Base-by-base conservation (phyloP, 2,113 vertebrate genomes). In the Circaetus gallicus region DNA sequence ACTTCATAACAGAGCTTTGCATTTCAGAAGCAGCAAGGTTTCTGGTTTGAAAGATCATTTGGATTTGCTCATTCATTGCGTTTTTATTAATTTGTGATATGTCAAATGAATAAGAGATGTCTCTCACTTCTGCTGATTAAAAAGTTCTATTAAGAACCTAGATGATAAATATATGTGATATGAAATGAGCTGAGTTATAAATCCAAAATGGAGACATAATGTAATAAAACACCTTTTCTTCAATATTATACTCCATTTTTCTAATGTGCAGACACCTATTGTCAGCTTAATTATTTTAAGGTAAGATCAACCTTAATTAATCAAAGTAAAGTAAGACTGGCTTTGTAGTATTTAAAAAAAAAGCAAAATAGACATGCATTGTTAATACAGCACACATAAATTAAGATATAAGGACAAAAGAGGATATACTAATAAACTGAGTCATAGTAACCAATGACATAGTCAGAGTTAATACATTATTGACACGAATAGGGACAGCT, bases 21-120 rank as follows among this genome's bases (percentile, higher is more conserved):
- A 58, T 43, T 94, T 74, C 50, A 94, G 94, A 93, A 90, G 77
- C 45, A 78, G 28, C 8, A 16, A 91, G 47, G 52, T 50, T 95
- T n/a, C 94, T 94, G 91, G 19, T 88, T 74, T 94, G 88, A 95
- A 83, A 43, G 42, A 89, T 53, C 20, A 66, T 91, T 96, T 89
- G 42, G 76, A 43, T 86, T 55, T 93, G 82, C 76, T 71, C 65
- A 58, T 83, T 66, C 59, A 82, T n/a, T 91, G 49, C 67, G 45
- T 40, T 95, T 76, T 93, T 97, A 95, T 95, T 96, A 96, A 97
- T 89, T 79, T 76, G 84, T 92, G 84, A 45, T 84, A 49, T 87
- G 89, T 96, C 89, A 95, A 94, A 91, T 85, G 77, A 93, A 81
- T 88, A 92, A 89, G 56, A 4, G 1, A 82, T 74, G 50, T 67